Evolutionary conservation across 1,140 invertebrate species (phyloP).

Genomic region (Drosophila rhopaloa): DNA sequence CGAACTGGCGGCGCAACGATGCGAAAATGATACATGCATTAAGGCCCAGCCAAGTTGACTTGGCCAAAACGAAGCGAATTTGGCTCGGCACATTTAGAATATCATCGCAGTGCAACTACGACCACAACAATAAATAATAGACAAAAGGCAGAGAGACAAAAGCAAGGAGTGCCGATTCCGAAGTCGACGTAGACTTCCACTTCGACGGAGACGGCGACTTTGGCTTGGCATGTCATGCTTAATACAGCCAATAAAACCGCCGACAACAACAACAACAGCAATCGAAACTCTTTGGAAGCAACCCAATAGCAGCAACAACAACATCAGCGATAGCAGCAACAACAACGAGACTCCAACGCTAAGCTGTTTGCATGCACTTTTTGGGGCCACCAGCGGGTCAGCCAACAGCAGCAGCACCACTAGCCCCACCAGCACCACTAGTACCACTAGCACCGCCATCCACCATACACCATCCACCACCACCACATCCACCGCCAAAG

Average conservation of each 20-base stretch:
- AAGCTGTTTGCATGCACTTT: constrained; percentile 75
- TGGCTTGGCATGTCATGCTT: constrained; percentile 75
- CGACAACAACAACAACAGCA: constrained; percentile 49
- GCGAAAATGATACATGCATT: constrained; percentile 83
- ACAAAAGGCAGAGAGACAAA: constrained; percentile 61
- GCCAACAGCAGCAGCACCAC: constrained; percentile 62
- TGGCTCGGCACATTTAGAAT: constrained; percentile 81
- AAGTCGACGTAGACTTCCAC: constrained; percentile 42
- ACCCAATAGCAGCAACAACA: constrained; percentile 21
- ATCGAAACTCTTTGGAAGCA: constrained; percentile 57
- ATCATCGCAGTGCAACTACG: constrained; percentile 68
- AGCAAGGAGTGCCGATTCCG: constrained; percentile 71
- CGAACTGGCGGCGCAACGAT: constrained; percentile 74
- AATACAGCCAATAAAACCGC: constrained; percentile 80
- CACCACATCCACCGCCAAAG: constrained; percentile 10
- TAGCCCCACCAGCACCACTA: constrained; percentile 25
- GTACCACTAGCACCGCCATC: constrained; percentile 4
- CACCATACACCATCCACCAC: constrained; percentile 3
- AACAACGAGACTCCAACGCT: constrained; percentile 58
- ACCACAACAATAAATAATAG: constrained; percentile 49
- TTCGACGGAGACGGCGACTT: constrained; percentile 39
- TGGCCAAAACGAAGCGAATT: constrained; percentile 79
- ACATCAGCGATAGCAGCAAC: constrained; percentile 31
- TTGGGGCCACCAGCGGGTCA: constrained; percentile 81
- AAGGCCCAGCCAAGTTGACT: constrained; percentile 65